Evolutionary conservation across 2,113 vertebrate species (phyloP).

Genomic region (Corydoras sp.): DNA sequence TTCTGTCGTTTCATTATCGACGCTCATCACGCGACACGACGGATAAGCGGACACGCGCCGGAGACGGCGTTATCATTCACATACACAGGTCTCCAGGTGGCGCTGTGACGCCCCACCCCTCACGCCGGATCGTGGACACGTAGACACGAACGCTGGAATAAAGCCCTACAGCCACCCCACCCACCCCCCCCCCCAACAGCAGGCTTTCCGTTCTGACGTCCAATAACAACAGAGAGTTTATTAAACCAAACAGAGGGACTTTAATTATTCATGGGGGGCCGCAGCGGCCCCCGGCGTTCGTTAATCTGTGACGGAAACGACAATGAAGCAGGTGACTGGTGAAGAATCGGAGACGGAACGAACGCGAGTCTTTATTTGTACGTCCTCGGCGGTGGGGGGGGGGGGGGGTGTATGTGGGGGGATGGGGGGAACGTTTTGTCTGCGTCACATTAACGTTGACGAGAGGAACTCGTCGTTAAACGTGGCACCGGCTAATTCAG

Average conservation of each 20-base stretch:
- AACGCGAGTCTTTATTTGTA: neutral
- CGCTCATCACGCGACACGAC: too few species aligned
- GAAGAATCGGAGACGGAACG: neutral
- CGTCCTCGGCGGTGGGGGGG: constrained; percentile 3
- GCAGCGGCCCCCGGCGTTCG: neutral
- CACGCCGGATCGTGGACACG: too few species aligned
- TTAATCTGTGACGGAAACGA: neutral
- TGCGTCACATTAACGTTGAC: constrained; percentile 29
- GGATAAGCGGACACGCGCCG: too few species aligned
- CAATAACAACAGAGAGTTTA: neutral
- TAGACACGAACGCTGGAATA: too few species aligned
- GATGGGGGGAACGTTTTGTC: constrained; percentile 14
- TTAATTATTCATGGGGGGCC: constrained; percentile 1
- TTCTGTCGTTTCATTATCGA: too few species aligned
- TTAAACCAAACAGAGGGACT: constrained; percentile 8
- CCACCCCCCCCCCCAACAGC: neutral
- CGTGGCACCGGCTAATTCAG: constrained; percentile 13
- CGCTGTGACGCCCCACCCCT: too few species aligned
- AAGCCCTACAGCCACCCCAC: too few species aligned
- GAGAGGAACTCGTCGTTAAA: constrained; percentile 36
- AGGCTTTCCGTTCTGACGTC: neutral
- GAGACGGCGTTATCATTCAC: too few species aligned
- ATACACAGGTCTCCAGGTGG: too few species aligned
- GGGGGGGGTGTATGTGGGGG: neutral
- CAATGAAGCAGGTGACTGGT: constrained; percentile 11